A percentile compares a stretch with the other conserved stretches of the same genome.
These are phyloP conservation scores for Latrodectus elegans DNA, from an alignment of 2,888 invertebrate species.

Conservation along the genomic window DNA sequence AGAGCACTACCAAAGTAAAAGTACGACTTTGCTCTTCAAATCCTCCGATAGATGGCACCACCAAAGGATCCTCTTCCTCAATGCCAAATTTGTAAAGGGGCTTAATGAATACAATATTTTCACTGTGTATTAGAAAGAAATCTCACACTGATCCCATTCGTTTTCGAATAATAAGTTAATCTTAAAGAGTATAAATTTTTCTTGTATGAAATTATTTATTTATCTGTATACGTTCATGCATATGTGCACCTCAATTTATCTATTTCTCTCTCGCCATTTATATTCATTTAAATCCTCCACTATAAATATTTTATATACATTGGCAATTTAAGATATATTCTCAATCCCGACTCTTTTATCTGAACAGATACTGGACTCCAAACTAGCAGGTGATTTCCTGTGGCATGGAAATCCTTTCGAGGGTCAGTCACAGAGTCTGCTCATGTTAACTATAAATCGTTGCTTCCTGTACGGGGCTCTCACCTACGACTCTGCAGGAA, in stretches of 20 bases:
- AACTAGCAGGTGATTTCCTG: conserved; percentile 51
- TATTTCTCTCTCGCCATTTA: background rate
- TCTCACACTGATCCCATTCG: no score
- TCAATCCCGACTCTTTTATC: background rate
- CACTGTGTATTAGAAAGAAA: no score
- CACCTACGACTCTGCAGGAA: conserved; percentile 19
- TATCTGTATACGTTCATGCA: background rate
- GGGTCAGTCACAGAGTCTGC: conserved; percentile 32
- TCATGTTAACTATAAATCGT: conserved; percentile 14
- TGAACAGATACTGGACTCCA: conserved; percentile 17
- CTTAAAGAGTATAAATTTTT: no score
- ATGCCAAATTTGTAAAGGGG: no score
- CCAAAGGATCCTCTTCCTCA: no score
- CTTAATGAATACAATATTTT: no score
- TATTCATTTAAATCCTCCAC: background rate
- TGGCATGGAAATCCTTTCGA: conserved; percentile 39
- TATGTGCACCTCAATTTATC: background rate
- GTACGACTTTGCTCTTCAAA: no score
- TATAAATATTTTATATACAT: background rate
- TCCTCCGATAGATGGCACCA: no score
- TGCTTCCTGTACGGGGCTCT: conserved; percentile 33
- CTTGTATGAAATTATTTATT: background rate
- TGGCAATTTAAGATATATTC: background rate
- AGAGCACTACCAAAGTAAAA: no score
- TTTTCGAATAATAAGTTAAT: no score